A percentile compares a stretch with the other conserved stretches of the same genome.
Evolutionary conservation across 2,113 vertebrate species (phyloP).

Genomic region (Porphyrio hochstetteri): DNA sequence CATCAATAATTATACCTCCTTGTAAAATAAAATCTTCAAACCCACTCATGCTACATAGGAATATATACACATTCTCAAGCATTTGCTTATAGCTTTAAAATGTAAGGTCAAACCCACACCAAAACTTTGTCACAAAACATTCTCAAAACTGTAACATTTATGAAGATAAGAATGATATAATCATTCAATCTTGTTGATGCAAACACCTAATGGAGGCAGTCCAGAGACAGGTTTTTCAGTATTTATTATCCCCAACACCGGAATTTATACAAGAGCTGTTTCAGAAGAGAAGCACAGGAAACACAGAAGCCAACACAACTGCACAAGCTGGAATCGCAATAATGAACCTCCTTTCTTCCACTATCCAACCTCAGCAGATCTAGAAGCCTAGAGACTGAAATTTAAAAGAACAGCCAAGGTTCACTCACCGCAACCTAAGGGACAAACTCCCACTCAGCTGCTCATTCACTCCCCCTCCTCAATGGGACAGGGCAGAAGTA

Average conservation of each 20-base stretch:
- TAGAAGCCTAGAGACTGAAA: background rate
- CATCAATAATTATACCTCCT: background rate
- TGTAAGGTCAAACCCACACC: conserved; percentile 15
- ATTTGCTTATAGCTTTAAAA: conserved; percentile 39
- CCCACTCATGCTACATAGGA: background rate
- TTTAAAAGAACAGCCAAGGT: background rate
- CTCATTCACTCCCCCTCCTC: background rate
- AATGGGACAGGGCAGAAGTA: background rate
- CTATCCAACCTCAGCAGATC: background rate
- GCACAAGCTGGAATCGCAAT: background rate
- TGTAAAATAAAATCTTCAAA: conserved; percentile 27
- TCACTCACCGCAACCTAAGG: background rate
- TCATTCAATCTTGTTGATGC: background rate
- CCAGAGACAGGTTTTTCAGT: background rate
- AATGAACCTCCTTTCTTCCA: background rate
- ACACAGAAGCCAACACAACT: background rate
- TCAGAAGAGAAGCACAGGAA: background rate
- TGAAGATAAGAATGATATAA: background rate
- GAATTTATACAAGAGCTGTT: background rate
- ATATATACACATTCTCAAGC: conserved; percentile 15
- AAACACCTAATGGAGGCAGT: background rate
- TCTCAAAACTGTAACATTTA: background rate
- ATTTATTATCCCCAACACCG: background rate
- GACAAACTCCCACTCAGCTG: background rate
- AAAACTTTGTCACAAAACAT: conserved; percentile 37